phyloP scores from a whole-genome alignment of 2,113 vertebrate genomes.

The Laterallus jamaicensis region DNA sequence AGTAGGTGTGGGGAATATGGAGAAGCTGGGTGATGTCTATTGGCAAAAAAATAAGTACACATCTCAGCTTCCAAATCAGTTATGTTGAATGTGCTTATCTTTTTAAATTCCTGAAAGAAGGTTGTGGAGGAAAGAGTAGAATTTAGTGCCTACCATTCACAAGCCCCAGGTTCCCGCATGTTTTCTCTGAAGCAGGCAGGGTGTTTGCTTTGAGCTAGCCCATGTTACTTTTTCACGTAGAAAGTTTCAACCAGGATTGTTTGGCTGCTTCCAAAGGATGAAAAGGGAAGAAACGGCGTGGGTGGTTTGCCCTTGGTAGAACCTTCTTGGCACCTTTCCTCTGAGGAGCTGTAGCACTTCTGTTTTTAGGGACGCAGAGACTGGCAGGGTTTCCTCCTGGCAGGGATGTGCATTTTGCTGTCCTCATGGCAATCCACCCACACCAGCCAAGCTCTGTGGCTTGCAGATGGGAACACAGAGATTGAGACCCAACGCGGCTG shows the following conservation, averaged over 20 bases:
- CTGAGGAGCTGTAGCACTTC: constrained; percentile 10
- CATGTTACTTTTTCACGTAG: not conserved
- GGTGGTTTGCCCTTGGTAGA: constrained; percentile 53
- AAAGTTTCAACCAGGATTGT: not conserved
- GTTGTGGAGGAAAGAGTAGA: not conserved
- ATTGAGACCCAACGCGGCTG: not conserved
- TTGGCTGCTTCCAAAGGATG: not conserved
- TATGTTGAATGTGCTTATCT: not conserved
- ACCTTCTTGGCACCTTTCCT: constrained; percentile 32
- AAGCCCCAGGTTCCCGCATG: rapidly evolving
- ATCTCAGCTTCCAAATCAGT: not conserved
- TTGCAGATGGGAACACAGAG: not conserved
- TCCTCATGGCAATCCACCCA: constrained; percentile 38
- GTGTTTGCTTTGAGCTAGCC: not conserved
- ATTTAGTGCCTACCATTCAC: rapidly evolving
- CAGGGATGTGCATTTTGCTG: constrained; percentile 30
- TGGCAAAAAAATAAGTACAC: not conserved
- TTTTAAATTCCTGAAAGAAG: not conserved
- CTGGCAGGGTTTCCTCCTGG: constrained; percentile 57
- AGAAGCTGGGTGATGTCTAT: not conserved
- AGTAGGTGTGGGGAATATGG: not conserved
- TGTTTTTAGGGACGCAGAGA: constrained; percentile 12
- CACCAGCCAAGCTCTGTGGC: not conserved
- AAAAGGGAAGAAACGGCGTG: not conserved
- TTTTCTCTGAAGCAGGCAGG: not conserved